These are phyloP conservation scores for Tetranychus urticae DNA, from an alignment of 1,140 invertebrate genomes.

Conservation along the genomic window DNA sequence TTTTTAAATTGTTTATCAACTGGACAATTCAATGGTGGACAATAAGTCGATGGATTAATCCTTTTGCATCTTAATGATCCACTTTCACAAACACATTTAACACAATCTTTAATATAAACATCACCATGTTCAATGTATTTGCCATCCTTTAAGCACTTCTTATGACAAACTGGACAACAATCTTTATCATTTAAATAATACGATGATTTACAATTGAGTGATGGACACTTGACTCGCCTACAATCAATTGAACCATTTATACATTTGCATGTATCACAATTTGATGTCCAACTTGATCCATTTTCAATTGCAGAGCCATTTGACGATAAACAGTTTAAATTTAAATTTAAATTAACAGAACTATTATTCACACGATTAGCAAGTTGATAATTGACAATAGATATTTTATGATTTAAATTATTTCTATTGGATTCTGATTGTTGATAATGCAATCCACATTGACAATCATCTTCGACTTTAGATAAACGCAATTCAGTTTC, in stretches of 20 bases:
- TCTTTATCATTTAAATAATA: slow-evolving; percentile 45
- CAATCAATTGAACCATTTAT: slow-evolving; percentile 31
- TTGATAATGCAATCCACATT: too few species aligned
- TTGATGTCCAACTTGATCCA: too few species aligned
- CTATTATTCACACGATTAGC: too few species aligned
- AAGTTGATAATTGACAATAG: too few species aligned
- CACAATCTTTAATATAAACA: slow-evolving; percentile 31
- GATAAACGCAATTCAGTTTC: too few species aligned
- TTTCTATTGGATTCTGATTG: too few species aligned
- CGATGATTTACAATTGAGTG: slow-evolving; percentile 40
- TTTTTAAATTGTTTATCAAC: slow-evolving; percentile 46
- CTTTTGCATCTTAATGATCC: slow-evolving; percentile 50
- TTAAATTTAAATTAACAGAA: too few species aligned
- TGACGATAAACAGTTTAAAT: too few species aligned
- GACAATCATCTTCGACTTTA: too few species aligned
- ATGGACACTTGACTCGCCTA: slow-evolving; percentile 45
- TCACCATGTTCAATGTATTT: slow-evolving; percentile 60
- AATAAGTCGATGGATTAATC: slow-evolving; percentile 42
- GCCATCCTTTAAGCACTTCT: slow-evolving; percentile 38
- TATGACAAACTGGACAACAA: slow-evolving; percentile 60
- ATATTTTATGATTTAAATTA: too few species aligned
- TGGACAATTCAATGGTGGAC: slow-evolving; percentile 54
- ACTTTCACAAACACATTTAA: slow-evolving; percentile 29
- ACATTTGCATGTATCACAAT: too few species aligned
- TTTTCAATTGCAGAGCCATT: too few species aligned